These are phyloP conservation scores for Aporophyla nigra DNA, from an alignment of 2,888 invertebrate species.

Conservation along the genomic window DNA sequence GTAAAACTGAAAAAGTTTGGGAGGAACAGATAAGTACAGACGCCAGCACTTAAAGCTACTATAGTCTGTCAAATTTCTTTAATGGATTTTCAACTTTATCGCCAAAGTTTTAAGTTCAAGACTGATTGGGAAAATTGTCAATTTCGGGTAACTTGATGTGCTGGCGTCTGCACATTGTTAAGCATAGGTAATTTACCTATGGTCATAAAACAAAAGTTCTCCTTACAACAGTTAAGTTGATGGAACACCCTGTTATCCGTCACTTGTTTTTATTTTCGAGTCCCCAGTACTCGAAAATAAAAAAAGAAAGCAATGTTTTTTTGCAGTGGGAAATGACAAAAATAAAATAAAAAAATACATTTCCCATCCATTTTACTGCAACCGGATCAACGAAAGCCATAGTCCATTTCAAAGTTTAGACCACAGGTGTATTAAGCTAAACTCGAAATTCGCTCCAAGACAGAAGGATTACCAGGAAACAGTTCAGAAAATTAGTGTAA, in stretches of 20 bases:
- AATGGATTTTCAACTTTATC: too few relatives aligned
- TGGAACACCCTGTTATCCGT: not conserved
- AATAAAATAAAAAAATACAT: not conserved
- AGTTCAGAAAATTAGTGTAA: conserved; percentile 37
- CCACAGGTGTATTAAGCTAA: conserved; percentile 20
- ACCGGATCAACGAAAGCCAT: not conserved
- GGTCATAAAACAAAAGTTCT: not conserved
- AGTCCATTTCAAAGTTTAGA: conserved; percentile 22
- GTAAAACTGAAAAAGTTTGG: not conserved
- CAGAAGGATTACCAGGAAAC: conserved; percentile 32
- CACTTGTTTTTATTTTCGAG: not conserved
- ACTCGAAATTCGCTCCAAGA: conserved; percentile 31
- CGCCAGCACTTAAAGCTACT: too few relatives aligned
- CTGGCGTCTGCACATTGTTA: not conserved
- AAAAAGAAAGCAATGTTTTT: not conserved
- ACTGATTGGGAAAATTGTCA: too few relatives aligned
- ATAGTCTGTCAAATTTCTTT: too few relatives aligned
- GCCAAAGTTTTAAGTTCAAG: too few relatives aligned
- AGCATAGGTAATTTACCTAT: not conserved
- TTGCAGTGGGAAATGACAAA: not conserved
- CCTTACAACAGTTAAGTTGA: not conserved
- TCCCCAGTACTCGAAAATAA: not conserved
- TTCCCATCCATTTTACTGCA: not conserved
- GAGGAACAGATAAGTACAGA: too few relatives aligned
- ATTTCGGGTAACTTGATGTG: too few relatives aligned